Evolutionary conservation across 2,888 invertebrate genomes (phyloP).

Genomic region (Brachylomia viminalis): DNA sequence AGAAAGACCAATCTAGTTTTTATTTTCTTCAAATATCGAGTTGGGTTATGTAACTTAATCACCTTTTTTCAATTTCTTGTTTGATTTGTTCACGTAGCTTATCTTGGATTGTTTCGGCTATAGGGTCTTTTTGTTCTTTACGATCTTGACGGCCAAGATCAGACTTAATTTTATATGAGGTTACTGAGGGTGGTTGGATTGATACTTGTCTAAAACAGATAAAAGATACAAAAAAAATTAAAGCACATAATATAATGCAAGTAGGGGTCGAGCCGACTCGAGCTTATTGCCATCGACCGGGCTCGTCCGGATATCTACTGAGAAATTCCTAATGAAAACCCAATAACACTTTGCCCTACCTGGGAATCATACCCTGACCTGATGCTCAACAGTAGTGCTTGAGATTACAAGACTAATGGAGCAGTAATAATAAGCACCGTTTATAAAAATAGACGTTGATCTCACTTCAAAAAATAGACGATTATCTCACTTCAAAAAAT

Average conservation of each 20-base stretch:
- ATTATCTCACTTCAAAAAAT: too few relatives aligned
- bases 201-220: slow-evolving; percentile 46
- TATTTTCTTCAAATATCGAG: not conserved
- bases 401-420: not conserved
- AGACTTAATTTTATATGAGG: not conserved
- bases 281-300: not conserved
- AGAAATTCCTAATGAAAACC: not conserved
- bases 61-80: not conserved
- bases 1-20: not conserved
- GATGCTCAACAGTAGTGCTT: not conserved
- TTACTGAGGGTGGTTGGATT: slow-evolving; percentile 3
- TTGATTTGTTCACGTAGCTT: not conserved
- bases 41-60: not conserved
- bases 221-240: not conserved
- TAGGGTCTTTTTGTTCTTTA: not conserved
- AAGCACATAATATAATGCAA: not conserved
- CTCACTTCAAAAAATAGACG: too few relatives aligned
- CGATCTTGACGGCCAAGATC: not conserved
- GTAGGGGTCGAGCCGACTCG: not conserved
- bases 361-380: not conserved
- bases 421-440: too few relatives aligned
- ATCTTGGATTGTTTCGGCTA: too few relatives aligned
- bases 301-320: not conserved
- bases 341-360: not conserved
- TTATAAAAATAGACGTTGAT: too few relatives aligned